Base-by-base conservation (phyloP, 37 sponge, comb jelly and placozoan genomes). In the Agelas oroides region DNA sequence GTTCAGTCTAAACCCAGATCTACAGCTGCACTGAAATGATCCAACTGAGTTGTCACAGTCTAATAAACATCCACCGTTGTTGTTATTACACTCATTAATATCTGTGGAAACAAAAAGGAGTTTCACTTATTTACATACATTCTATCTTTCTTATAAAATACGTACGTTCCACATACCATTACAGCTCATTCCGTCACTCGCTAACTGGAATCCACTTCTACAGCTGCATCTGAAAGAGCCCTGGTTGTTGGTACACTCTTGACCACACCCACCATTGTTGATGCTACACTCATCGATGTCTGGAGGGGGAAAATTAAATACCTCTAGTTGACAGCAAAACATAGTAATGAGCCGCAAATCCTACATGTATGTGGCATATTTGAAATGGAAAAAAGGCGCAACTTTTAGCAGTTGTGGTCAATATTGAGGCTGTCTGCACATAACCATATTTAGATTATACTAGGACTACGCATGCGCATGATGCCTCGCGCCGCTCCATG, bases 181-280 rank as follows among this genome's bases (percentile, higher is more conserved):
- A 59, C 93, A 92, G n/a, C 85, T 81, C 20, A n/a, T 0, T 39
- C 87, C 76, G 74, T 83, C 79, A 1, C 32, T n/a, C 33, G 34
- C 65, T 46, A 91, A 73, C 1, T 11, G 46, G 70, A 66, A 89
- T 1, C 83, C 83, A 89, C 27, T 37, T 30, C 39, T 57, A 77
- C 89, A 89, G 27, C 55, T 37, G 59, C 90, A 89, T 0, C 0
- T 13, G 53, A 70, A 84, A n/a, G 75, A 65, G 2, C 79, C 66
- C 2, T 33, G 30, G 24, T 32, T 78, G 53, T 78, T 78, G 27
- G 27, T 38, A 46, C 79, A 64, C 38, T 2, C 18, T n/a, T 65
- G 79, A 37, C 34, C 40, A 21, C 79, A 78, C 65, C 53, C 65
- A 33, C 62, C 63, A 46, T 63, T 78, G 11, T 21, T 28, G 12